Conservation (phyloP, 2,888 invertebrate species). For the Acleris laterana region DNA sequence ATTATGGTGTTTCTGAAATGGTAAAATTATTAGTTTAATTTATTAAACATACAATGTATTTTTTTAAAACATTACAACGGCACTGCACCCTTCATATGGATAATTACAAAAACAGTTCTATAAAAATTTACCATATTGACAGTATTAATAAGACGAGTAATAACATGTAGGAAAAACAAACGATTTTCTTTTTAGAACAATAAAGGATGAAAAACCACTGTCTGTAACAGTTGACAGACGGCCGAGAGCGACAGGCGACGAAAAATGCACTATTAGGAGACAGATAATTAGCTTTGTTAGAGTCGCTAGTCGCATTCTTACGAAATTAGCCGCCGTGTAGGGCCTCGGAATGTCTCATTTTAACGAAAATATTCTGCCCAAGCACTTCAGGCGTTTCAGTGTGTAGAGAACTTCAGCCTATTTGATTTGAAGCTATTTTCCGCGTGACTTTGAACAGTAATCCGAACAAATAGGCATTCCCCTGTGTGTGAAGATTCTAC, state of each 20-base stretch:
- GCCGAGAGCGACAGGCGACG: slow-evolving; percentile 40
- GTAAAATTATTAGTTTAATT: too few relatives aligned
- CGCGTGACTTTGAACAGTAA: not conserved
- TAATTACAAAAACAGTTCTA: too few relatives aligned
- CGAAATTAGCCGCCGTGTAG: slow-evolving; percentile 51
- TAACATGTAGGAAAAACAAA: slow-evolving; percentile 14
- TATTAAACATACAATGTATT: too few relatives aligned
- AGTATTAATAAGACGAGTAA: too few relatives aligned
- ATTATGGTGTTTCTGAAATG: too few relatives aligned
- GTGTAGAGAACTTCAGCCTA: slow-evolving; percentile 2
- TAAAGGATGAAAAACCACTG: slow-evolving; percentile 13
- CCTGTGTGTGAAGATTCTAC: not conserved
- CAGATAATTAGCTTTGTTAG: slow-evolving; percentile 39
- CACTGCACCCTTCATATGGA: too few relatives aligned
- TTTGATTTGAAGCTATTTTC: not conserved
- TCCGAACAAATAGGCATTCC: not conserved
- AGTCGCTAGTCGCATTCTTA: slow-evolving; percentile 43
- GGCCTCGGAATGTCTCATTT: slow-evolving; percentile 37
- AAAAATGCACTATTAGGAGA: slow-evolving; percentile 44
- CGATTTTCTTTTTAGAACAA: slow-evolving; percentile 21
- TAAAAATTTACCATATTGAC: too few relatives aligned
- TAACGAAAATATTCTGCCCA: slow-evolving; percentile 34
- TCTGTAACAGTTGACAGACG: slow-evolving; percentile 42
- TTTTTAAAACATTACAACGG: too few relatives aligned
- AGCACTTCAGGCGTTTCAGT: slow-evolving; percentile 7